phyloP scores from a whole-genome alignment of 1,140 invertebrate species.

The Drosophila malerkotliana region DNA sequence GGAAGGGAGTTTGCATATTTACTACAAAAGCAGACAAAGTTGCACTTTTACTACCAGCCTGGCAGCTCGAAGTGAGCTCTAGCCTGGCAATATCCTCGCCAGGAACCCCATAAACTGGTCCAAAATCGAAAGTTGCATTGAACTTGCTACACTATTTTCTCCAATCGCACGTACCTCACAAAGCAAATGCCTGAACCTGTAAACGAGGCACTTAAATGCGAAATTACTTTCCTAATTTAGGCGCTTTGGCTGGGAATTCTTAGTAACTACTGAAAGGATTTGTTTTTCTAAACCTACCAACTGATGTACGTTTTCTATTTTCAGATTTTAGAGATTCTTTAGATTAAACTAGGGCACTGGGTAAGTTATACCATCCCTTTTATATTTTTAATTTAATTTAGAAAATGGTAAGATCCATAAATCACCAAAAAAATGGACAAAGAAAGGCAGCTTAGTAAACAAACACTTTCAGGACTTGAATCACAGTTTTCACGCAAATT shows the following conservation, averaged over 20 bases:
- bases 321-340: not conserved
- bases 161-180: conserved; percentile 2
- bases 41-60: conserved; percentile 69
- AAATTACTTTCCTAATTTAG: conserved; percentile 44
- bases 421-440: no score
- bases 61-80: conserved; percentile 48
- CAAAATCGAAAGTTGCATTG: conserved; percentile 75
- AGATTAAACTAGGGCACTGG: not conserved
- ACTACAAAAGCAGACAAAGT: conserved; percentile 62
- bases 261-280: not conserved
- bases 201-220: conserved; percentile 32
- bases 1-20: conserved; percentile 41
- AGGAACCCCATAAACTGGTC: conserved; percentile 43
- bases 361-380: not conserved
- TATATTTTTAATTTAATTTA: no score
- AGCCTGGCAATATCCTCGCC: conserved; percentile 1
- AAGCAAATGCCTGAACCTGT: conserved; percentile 18
- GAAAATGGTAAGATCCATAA: not conserved
- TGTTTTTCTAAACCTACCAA: not conserved
- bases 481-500: conserved; percentile 34
- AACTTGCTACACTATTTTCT: conserved; percentile 42
- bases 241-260: no score
- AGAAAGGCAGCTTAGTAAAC: not conserved
- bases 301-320: not conserved
- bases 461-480: not conserved